Conservation (phyloP, 2,797 vertebrate species). For the Novumbra hubbsi region DNA sequence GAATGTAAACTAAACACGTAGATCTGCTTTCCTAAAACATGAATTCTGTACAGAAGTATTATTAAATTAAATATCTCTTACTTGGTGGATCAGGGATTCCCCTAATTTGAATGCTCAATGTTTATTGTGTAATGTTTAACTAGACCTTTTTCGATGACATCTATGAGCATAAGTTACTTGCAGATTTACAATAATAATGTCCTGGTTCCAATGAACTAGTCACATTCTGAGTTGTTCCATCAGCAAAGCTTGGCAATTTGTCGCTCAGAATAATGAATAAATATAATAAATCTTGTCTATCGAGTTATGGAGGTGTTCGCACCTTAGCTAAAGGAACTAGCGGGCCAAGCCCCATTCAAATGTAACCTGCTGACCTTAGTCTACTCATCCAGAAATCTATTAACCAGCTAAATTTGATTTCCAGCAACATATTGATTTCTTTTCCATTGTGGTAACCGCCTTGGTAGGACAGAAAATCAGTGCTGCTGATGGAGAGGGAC, state of each 20-base stretch:
- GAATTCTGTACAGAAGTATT: background rate
- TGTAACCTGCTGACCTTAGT: slow-evolving; percentile 41
- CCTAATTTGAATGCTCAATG: background rate
- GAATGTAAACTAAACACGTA: background rate
- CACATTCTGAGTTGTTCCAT: slow-evolving; percentile 34
- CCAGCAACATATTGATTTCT: slow-evolving; percentile 31
- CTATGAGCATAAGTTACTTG: background rate
- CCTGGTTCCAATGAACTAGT: slow-evolving; percentile 27
- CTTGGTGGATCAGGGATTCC: background rate
- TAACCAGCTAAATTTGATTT: slow-evolving; percentile 41
- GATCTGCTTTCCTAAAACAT: background rate
- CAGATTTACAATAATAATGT: slow-evolving; percentile 13
- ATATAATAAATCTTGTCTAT: slow-evolving; percentile 27
- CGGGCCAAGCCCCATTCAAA: slow-evolving; percentile 26
- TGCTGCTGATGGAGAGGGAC: slow-evolving; percentile 10
- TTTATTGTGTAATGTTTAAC: background rate
- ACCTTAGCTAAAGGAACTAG: slow-evolving; percentile 20
- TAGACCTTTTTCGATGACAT: background rate
- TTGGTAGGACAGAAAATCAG: slow-evolving; percentile 12
- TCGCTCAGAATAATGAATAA: slow-evolving; percentile 41
- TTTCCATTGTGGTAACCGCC: background rate
- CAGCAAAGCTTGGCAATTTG: slow-evolving; percentile 26
- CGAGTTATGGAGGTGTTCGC: slow-evolving; percentile 46
- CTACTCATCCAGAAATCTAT: slow-evolving; percentile 40
- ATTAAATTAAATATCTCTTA: background rate